Evolutionary conservation across 1,140 invertebrate genomes (phyloP).

Genomic region (Drosophila watanabei): DNA sequence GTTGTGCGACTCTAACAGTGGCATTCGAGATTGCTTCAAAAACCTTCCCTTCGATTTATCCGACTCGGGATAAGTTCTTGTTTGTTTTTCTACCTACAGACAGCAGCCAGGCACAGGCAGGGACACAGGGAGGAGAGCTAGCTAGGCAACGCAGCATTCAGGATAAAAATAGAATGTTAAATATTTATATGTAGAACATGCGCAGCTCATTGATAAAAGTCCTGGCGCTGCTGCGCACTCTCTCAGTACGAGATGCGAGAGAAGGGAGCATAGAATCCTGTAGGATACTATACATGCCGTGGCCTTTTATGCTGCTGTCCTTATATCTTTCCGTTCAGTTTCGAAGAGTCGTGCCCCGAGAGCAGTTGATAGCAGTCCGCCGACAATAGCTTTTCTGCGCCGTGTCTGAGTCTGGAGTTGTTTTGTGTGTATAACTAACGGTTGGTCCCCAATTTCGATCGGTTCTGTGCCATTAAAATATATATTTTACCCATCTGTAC

Average conservation of each 20-base stretch:
- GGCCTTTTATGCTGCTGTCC: conserved; percentile 71
- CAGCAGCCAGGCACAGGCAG: too few species aligned
- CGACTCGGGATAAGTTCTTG: background rate
- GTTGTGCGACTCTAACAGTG: background rate
- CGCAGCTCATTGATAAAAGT: conserved; percentile 75
- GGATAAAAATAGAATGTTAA: conserved; percentile 66
- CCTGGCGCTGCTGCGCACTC: conserved; percentile 43
- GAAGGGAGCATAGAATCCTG: conserved; percentile 65
- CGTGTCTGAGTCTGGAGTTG: conserved; percentile 39
- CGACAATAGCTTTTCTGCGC: conserved; percentile 21
- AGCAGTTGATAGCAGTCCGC: conserved; percentile 65
- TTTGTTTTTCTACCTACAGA: conserved; percentile 10
- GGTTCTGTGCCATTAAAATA: conserved; percentile 18
- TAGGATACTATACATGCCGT: conserved; percentile 67
- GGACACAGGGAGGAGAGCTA: background rate
- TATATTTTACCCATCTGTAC: background rate
- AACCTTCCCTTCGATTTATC: background rate
- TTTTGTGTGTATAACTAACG: conserved; percentile 82
- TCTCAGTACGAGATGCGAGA: conserved; percentile 41
- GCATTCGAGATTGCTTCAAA: background rate
- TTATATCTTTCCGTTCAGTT: conserved; percentile 68
- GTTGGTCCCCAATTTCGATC: conserved; percentile 52
- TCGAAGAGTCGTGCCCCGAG: conserved; percentile 69
- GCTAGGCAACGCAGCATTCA: conserved; percentile 22
- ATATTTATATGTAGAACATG: conserved; percentile 75